Base-by-base conservation (phyloP, 2,888 invertebrate species). In the Sinelater perroti region DNA sequence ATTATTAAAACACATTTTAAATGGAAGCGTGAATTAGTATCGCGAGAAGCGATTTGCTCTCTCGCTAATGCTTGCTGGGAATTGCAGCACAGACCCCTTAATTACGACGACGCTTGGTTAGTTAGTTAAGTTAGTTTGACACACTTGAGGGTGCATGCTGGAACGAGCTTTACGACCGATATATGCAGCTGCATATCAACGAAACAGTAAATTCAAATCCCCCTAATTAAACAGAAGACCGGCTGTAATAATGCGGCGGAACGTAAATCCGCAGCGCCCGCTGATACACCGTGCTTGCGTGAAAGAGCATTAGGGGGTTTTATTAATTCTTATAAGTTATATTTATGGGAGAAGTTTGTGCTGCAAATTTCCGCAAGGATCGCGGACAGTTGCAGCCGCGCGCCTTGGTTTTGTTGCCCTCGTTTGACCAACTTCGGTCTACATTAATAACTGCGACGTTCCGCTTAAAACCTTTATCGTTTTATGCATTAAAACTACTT, bases 271-370 rank as follows among this genome's bases (percentile, higher is more conserved):
- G 16, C 44, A 28, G 30, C 31, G 20, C 17, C 45, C 30, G 31
- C 18, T 45, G 30, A 28, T 13, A 5, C 30, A 44, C 26, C 21
- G 11, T 16, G 18, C 17, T 26, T 31, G 45, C 42, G 26, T 57
- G 17, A 36, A 44, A 49, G 30, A 47, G 56, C 49, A 56, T 55
- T 38, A 31, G 38, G 7, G 26, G 58, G 58, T 58, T 63, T 62
- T 63, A 63, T 59, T 63, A 61, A 63, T 63, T 63, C 63, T 63
- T 63, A 54, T 63, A 63, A 63, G 61, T 61, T 59, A 61, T 61
- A 63, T 63, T 63, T 59, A 63, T 63, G 63, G 24, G 47, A 26
- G 35, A 61, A 63, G 61, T 63, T 63, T 47, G 14, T 30, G 31
- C 30, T 38, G 24, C 31, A 35, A 36, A 31, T 42, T 33, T 46